These are phyloP conservation scores for Actinia equina DNA, from an alignment of 64 coral and sea anemone species.

Conservation along the genomic window DNA sequence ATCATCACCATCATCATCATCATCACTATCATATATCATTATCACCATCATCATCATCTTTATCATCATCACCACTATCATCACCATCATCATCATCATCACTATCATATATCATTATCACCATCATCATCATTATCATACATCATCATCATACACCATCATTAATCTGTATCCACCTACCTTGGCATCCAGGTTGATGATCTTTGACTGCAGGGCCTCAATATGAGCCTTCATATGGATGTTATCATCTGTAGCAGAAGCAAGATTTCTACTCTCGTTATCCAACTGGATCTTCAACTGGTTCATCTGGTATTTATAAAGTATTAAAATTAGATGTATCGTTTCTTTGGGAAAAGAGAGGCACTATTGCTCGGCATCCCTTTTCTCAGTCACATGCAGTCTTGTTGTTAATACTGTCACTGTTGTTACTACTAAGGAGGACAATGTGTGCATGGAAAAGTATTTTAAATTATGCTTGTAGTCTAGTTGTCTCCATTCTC, in stretches of 20 bases:
- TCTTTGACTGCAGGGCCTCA: slow-evolving; percentile 75
- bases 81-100: not conserved
- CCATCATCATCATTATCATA: not conserved
- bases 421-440: no score
- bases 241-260: slow-evolving; percentile 82
- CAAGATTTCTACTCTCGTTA: slow-evolving; percentile 74
- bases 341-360: no score
- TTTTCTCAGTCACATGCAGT: no score
- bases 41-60: not conserved
- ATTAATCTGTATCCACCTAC: slow-evolving; percentile 5
- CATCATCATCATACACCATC: not conserved
- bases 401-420: no score
- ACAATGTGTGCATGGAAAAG: no score
- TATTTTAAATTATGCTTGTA: no score
- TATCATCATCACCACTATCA: not conserved
- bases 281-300: slow-evolving; percentile 84
- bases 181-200: slow-evolving; percentile 89
- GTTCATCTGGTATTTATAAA: slow-evolving; percentile 60
- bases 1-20: not conserved
- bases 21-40: not conserved
- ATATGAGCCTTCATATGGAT: slow-evolving; percentile 86
- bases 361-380: no score
- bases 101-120: not conserved
- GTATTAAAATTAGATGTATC: not conserved
- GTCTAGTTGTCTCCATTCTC: no score